These are phyloP conservation scores for Leptodactylus fuscus DNA, from an alignment of 2,113 vertebrate genomes.

Conservation along the genomic window DNA sequence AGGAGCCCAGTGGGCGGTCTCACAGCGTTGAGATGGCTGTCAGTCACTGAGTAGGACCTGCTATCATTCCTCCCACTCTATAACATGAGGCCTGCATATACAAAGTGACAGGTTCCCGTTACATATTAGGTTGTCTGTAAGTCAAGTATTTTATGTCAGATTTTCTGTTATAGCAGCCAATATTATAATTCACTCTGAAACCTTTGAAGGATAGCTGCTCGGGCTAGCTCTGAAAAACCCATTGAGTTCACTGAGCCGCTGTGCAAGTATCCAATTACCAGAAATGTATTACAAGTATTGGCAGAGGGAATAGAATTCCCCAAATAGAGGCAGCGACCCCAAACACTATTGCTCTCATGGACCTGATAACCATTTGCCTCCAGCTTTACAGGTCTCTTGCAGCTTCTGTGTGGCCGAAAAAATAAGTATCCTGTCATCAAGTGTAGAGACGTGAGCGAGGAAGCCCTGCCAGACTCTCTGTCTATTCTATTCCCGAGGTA, in stretches of 20 bases:
- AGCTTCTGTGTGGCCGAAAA: conserved; percentile 54
- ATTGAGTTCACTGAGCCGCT: background rate
- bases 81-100: no score
- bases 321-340: conserved; percentile 36
- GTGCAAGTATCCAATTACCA: conserved; percentile 45
- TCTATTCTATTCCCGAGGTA: conserved; percentile 34
- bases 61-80: no score
- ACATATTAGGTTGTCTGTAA: no score
- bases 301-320: conserved; percentile 32
- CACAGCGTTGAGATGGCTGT: no score
- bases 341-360: conserved; percentile 19
- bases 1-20: no score
- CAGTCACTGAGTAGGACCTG: no score
- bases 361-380: conserved; percentile 26
- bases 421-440: conserved; percentile 42
- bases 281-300: conserved; percentile 19
- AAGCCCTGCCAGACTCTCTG: conserved; percentile 34
- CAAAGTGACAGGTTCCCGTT: no score
- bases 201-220: background rate
- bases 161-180: no score
- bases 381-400: conserved; percentile 31
- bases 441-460: background rate
- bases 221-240: background rate
- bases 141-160: no score
- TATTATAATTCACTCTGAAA: no score